phyloP scores from a whole-genome alignment of 2,888 invertebrate species.

The Caenorhabditis virilis region DNA sequence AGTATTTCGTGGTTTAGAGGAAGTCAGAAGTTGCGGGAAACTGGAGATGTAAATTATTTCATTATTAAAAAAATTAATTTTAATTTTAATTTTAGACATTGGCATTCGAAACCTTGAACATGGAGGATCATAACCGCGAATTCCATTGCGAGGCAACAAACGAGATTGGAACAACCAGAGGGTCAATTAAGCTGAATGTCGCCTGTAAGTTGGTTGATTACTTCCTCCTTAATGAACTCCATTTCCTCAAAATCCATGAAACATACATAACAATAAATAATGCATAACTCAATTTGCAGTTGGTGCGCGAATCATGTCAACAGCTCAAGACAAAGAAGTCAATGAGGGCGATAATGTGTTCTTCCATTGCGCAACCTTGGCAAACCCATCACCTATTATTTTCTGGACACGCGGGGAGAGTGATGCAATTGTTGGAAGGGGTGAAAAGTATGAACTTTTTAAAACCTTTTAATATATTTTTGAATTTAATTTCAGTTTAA shows the following conservation, averaged over 20 bases:
- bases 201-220: constrained; percentile 51
- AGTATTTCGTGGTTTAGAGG: constrained; percentile 56
- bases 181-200: constrained; percentile 52
- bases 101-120: constrained; percentile 56
- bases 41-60: constrained; percentile 42
- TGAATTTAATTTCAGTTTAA: constrained; percentile 42
- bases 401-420: constrained; percentile 58
- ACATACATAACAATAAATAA: not conserved
- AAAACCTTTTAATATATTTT: not conserved
- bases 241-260: too few relatives aligned
- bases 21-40: constrained; percentile 39
- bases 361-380: constrained; percentile 59
- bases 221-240: too few relatives aligned
- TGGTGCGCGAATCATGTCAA: constrained; percentile 58
- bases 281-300: constrained; percentile 39
- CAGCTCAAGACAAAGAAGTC: constrained; percentile 58
- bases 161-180: constrained; percentile 53
- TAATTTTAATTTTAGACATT: constrained; percentile 50
- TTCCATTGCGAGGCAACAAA: constrained; percentile 58
- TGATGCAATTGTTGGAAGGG: constrained; percentile 51
- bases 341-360: constrained; percentile 57
- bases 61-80: not conserved
- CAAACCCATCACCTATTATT: constrained; percentile 60
- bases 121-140: constrained; percentile 61
- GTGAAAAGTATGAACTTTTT: constrained; percentile 44